Percentiles rank a stretch among this genome's conserved stretches.
phyloP scores from a whole-genome alignment of 92 coral and sea anemone genomes.

The Phenganax stokvisi region DNA sequence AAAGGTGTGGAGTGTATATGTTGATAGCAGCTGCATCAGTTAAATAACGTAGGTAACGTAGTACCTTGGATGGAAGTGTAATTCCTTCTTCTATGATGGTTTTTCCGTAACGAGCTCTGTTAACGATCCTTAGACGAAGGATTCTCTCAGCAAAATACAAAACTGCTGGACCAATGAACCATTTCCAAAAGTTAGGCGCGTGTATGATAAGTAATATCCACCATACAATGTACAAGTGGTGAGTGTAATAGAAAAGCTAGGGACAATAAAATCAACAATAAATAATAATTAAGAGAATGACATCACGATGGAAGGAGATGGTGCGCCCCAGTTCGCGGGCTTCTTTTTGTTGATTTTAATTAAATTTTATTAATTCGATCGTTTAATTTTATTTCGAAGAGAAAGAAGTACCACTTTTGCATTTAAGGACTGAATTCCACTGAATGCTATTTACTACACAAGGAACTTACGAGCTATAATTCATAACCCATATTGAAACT shows the following conservation, averaged over 20 bases:
- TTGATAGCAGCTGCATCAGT: no score
- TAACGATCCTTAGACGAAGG: slow-evolving; percentile 27
- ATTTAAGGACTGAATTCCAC: no score
- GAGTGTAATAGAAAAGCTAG: slow-evolving; percentile 35
- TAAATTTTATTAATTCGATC: no score
- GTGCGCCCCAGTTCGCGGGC: no score
- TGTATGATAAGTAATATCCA: slow-evolving; percentile 29
- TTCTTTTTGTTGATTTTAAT: no score
- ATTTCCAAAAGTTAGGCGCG: slow-evolving; percentile 38
- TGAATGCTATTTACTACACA: no score
- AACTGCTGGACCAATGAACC: slow-evolving; percentile 32
- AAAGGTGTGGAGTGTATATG: no score
- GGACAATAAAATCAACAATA: background rate
- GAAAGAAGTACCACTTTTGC: no score
- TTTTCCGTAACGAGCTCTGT: slow-evolving; percentile 32
- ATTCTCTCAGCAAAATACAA: slow-evolving; percentile 27
- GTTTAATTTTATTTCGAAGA: no score
- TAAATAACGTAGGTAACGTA: no score
- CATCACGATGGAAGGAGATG: background rate
- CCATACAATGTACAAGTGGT: slow-evolving; percentile 31
- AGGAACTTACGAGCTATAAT: no score
- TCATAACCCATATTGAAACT: no score
- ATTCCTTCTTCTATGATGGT: slow-evolving; percentile 30
- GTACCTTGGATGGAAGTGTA: slow-evolving; percentile 29
- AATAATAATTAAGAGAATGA: background rate